phyloP scores from a whole-genome alignment of 2,797 vertebrate species.

The Poeciliopsis paucimaculata region DNA sequence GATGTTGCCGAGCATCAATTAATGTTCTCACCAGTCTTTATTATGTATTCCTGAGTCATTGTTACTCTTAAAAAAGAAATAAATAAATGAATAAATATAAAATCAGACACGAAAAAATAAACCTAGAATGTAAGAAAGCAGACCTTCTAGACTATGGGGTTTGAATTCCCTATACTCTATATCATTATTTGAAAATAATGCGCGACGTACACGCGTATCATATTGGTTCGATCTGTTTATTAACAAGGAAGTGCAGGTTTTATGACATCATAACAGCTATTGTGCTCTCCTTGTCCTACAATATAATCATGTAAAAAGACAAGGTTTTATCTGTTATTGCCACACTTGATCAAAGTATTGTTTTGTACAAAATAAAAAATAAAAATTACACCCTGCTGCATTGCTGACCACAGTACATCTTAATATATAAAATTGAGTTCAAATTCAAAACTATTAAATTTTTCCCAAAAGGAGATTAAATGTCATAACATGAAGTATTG shows the following conservation, averaged over 20 bases:
- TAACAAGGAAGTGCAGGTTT: constrained; percentile 41
- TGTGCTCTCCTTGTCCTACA: constrained; percentile 10
- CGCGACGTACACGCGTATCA: neutral
- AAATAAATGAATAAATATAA: neutral
- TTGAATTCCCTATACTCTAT: neutral
- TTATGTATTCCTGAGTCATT: constrained; percentile 7
- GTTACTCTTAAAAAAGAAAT: neutral
- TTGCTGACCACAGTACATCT: neutral
- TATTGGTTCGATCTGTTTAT: neutral
- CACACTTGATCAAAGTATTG: constrained; percentile 5
- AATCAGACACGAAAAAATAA: neutral
- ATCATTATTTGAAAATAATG: neutral
- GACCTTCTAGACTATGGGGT: neutral
- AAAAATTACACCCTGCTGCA: neutral
- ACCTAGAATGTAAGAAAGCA: neutral
- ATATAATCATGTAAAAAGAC: constrained; percentile 5
- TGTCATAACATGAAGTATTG: neutral
- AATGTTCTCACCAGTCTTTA: constrained; percentile 17
- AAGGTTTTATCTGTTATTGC: neutral
- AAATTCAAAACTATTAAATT: neutral
- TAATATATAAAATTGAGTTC: neutral
- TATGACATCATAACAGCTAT: constrained; percentile 27
- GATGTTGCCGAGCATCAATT: constrained; percentile 51
- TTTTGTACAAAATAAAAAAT: neutral
- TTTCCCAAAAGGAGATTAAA: neutral